Base-by-base conservation (phyloP, 1,140 invertebrate genomes). In the Cheumatopsyche charites region DNA sequence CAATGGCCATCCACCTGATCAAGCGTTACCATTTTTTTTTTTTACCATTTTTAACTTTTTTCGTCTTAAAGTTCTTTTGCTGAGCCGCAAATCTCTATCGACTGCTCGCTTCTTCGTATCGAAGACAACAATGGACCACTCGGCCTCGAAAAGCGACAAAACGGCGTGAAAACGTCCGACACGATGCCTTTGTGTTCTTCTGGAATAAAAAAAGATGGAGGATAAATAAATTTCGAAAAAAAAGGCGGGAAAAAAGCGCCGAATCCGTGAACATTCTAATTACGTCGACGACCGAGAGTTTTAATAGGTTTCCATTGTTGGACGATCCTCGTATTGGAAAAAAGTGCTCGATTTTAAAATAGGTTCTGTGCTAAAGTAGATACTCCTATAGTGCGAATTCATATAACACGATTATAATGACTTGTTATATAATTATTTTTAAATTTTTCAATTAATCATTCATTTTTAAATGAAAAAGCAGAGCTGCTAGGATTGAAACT, bases 251-350 rank as follows among this genome's bases (percentile, higher is more conserved):
- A 65, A 65, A 65, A 65, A 65, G 11, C 12, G 29, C 26, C 41
- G 26, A 65, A 65, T 19, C 41, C 62, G 41, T 43, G 45, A 52
- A 67, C 65, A 52, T 67, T 67, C 65, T 67, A 67, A 67, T 67
- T 67, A 67, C 43, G 7, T 21, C 7, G 11, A 21, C 19, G 11
- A 21, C 9, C 43, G 65, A 67, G 45, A 47, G 19, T 67, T 67
- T 49, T 67, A 67, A 67, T 67, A 67, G 65, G 17, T 21, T 49
- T 11, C 15, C 65, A 67, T 67, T 67, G 45, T 67, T 49, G 45
- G 13, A 17, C 1, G 17, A 42, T 21, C 23, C 47, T 52, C 47
- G 47, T 52, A 17, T 19, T n/a, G n/a, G n/a, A 17, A 52, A 52
- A 47, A 52, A 52, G 29, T 36, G 29, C 3, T 36, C 3, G 9